phyloP scores from a whole-genome alignment of 1,140 invertebrate species.

The Akabosia matsudoensis region DNA sequence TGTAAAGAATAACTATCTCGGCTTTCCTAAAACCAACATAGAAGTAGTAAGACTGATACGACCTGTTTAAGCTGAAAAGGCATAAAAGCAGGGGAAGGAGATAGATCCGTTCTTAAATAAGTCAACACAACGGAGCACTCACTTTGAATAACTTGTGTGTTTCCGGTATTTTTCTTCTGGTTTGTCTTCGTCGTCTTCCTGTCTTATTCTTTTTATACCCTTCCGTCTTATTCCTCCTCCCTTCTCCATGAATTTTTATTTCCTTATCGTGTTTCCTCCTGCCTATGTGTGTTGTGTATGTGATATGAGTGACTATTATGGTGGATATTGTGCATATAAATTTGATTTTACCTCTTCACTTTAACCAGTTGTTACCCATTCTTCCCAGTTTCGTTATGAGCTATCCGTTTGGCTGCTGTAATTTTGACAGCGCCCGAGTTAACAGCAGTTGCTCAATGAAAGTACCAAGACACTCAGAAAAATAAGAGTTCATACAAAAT shows the following conservation, averaged over 20 bases:
- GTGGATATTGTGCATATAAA: neutral
- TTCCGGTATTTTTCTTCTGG: neutral
- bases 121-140: neutral
- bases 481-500: no score
- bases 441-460: no score
- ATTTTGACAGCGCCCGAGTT: no score
- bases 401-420: no score
- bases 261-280: neutral
- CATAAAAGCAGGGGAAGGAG: neutral
- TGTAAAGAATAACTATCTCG: no score
- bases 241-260: slow-evolving; percentile 2
- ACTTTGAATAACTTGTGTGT: slow-evolving; percentile 8
- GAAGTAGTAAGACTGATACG: neutral
- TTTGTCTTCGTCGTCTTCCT: neutral
- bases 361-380: no score
- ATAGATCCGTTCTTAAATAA: slow-evolving; percentile 4
- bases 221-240: neutral
- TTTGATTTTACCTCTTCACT: neutral
- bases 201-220: neutral
- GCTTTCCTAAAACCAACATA: neutral
- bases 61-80: neutral
- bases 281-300: neutral
- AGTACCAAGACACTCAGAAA: no score
- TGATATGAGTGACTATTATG: no score
- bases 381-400: no score